A percentile compares a stretch with the other conserved stretches of the same genome.
Evolutionary conservation across 1,140 invertebrate species (phyloP).

Genomic region (Drosophila yakuba): DNA sequence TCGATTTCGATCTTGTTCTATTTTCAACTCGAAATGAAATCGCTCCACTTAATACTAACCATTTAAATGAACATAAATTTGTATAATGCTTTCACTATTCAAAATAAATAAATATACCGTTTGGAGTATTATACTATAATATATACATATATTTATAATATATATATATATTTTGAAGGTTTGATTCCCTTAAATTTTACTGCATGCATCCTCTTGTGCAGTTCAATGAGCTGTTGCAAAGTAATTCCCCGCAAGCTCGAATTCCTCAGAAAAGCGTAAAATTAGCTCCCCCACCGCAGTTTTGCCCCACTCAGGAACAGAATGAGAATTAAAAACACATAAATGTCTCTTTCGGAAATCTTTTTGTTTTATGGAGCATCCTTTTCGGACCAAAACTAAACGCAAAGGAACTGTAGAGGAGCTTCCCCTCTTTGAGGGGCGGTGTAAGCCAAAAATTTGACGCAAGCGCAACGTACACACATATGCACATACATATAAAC

Average conservation of each 20-base stretch:
- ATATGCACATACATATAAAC: constrained; percentile 21
- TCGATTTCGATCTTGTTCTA: constrained; percentile 31
- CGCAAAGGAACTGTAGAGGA: constrained; percentile 25
- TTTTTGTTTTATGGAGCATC: constrained; percentile 81
- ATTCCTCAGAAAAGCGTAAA: constrained; percentile 66
- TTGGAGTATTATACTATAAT: too few species aligned
- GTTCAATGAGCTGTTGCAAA: constrained; percentile 70
- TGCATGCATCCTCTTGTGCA: constrained; percentile 21
- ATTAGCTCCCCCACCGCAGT: constrained; percentile 20
- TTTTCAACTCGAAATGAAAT: constrained; percentile 51
- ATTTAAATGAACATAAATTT: constrained; percentile 42
- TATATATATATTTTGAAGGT: too few species aligned
- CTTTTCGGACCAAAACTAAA: constrained; percentile 54
- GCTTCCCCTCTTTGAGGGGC: background rate
- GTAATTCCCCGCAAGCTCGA: constrained; percentile 61
- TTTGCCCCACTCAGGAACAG: constrained; percentile 6
- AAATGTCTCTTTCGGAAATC: constrained; percentile 79
- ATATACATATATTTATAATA: too few species aligned
- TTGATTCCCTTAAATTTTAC: constrained; percentile 2
- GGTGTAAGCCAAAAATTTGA: constrained; percentile 59
- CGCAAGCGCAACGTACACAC: constrained; percentile 71
- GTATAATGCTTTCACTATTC: background rate
- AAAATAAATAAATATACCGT: too few species aligned
- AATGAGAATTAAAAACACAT: constrained; percentile 78
- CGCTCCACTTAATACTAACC: constrained; percentile 63